Conservation (phyloP, 23 tunicate genomes). For the Botrylloides violaceus region DNA sequence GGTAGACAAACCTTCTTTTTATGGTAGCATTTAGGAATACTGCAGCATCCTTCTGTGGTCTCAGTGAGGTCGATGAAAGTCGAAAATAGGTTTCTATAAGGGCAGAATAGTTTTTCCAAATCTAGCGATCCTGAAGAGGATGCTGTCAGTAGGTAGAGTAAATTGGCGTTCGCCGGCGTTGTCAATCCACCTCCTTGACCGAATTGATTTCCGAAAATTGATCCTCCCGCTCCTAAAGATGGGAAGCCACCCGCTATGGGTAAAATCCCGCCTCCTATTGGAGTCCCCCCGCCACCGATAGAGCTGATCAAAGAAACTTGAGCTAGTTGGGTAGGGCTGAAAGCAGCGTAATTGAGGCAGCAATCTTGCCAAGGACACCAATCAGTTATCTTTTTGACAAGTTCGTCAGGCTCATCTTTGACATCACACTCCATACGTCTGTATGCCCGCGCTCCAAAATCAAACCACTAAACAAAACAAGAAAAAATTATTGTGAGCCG, state of each 20-base stretch:
- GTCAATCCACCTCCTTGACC: not conserved
- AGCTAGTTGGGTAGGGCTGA: not conserved
- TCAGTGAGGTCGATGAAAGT: not conserved
- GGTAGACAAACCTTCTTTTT: conserved; percentile 4
- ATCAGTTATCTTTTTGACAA: not conserved
- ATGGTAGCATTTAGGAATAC: conserved; percentile 16
- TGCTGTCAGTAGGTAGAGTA: not conserved
- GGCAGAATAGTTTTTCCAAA: not conserved
- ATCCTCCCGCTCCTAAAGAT: not conserved
- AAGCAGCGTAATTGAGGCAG: conserved; percentile 8
- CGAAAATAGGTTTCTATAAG: not conserved
- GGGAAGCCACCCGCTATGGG: not conserved
- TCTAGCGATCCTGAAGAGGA: not conserved
- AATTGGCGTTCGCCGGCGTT: not conserved
- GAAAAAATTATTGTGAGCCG: too few species aligned
- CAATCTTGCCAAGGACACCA: conserved; percentile 10
- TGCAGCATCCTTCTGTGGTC: conserved; percentile 2
- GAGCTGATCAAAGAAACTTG: not conserved
- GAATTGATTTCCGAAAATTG: not conserved
- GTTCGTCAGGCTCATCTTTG: not conserved
- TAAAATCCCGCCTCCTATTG: not conserved
- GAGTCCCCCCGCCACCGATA: conserved; percentile 3
- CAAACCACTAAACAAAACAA: conserved; percentile 12
- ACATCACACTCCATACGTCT: conserved; percentile 3
- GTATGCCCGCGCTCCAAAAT: conserved; percentile 1